A percentile compares a stretch with the other conserved stretches of the same genome.
Conservation (phyloP, 2,113 vertebrate genomes). For the Shinisaurus crocodilurus region DNA sequence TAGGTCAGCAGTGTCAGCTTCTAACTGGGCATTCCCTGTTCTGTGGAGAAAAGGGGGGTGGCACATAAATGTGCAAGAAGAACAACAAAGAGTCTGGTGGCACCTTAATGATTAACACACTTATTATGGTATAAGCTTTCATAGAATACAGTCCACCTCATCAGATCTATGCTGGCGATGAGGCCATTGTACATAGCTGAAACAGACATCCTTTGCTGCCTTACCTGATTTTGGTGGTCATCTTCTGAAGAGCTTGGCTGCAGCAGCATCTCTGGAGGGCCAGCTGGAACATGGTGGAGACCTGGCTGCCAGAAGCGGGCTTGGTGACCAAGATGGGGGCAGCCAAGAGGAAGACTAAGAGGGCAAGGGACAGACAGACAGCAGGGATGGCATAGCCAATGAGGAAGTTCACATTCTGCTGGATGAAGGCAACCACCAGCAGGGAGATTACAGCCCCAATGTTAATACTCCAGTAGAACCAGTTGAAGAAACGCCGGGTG, state of each 20-base stretch:
- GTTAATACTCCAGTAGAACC: constrained; percentile 77
- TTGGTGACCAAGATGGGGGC: constrained; percentile 69
- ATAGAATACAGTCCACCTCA: too few species aligned
- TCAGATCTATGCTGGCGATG: neutral
- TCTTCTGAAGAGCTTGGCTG: neutral
- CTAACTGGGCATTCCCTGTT: fast-evolving
- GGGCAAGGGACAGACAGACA: constrained; percentile 59
- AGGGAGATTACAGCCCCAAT: constrained; percentile 64
- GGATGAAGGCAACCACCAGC: constrained; percentile 71
- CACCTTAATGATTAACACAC: too few species aligned
- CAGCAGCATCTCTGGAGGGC: constrained; percentile 56
- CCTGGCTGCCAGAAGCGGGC: constrained; percentile 69
- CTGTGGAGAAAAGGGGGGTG: constrained; percentile 5
- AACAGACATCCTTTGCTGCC: neutral
- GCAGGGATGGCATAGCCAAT: constrained; percentile 55
- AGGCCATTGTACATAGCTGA: too few species aligned
- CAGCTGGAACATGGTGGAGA: constrained; percentile 65
- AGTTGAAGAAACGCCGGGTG: constrained; percentile 72
- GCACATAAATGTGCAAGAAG: too few species aligned
- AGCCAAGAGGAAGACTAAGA: constrained; percentile 71
- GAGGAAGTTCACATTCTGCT: constrained; percentile 72
- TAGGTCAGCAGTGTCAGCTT: neutral
- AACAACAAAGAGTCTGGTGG: too few species aligned
- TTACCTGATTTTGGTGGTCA: constrained; percentile 39
- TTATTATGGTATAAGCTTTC: too few species aligned